Conservation (phyloP, 2,113 vertebrate genomes). For the Paralichthys olivaceus region DNA sequence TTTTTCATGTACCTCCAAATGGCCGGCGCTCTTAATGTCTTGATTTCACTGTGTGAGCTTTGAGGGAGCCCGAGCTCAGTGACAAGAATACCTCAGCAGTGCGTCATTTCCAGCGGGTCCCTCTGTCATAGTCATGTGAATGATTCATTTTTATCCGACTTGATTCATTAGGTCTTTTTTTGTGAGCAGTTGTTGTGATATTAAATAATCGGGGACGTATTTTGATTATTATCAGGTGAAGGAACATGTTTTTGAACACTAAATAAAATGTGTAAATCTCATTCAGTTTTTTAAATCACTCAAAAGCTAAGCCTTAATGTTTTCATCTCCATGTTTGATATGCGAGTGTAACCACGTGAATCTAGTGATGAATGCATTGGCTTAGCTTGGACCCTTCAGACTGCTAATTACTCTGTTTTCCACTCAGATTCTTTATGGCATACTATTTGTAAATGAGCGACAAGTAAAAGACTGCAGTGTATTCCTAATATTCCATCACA, state of each 20-base stretch:
- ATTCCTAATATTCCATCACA: constrained; percentile 25
- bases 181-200: constrained; percentile 20
- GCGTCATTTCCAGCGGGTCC: constrained; percentile 40
- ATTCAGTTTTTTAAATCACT: too few relatives aligned
- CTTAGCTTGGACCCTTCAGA: background rate
- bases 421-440: background rate
- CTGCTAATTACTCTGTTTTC: background rate
- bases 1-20: constrained; percentile 80
- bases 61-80: constrained; percentile 36
- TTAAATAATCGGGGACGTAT: constrained; percentile 40
- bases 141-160: constrained; percentile 49
- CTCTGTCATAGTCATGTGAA: constrained; percentile 37
- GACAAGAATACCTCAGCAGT: constrained; percentile 50
- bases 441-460: constrained; percentile 8
- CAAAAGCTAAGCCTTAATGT: too few relatives aligned
- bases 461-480: constrained; percentile 9
- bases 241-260: constrained; percentile 37
- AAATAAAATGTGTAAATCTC: background rate
- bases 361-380: too few relatives aligned
- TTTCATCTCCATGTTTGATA: too few relatives aligned
- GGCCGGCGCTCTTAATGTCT: constrained; percentile 61
- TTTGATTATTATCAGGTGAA: constrained; percentile 41
- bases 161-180: constrained; percentile 43
- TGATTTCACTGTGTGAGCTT: constrained; percentile 61
- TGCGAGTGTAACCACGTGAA: too few relatives aligned